Conservation (phyloP, 2,113 vertebrate species). For the Cervus canadensis region DNA sequence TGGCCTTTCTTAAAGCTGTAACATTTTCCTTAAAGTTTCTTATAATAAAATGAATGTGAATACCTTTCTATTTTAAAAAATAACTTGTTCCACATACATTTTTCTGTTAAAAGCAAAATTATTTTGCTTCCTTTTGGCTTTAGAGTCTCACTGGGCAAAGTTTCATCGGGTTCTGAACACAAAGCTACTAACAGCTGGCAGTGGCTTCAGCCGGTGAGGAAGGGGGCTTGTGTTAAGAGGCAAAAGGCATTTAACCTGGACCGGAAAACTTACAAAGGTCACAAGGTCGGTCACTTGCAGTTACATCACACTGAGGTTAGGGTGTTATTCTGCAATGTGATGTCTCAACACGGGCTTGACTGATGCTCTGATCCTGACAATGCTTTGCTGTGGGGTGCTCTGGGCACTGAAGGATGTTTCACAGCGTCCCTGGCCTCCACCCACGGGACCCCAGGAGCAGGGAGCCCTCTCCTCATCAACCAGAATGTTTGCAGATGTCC, state of each 20-base stretch:
- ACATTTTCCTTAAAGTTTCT: not conserved
- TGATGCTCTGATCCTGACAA: not conserved
- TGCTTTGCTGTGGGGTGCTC: not conserved
- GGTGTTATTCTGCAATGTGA: fast-evolving
- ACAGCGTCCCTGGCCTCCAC: not conserved
- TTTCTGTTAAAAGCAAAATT: not conserved
- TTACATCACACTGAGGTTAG: fast-evolving
- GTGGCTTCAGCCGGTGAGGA: not conserved
- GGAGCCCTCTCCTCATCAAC: not conserved
- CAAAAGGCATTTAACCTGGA: not conserved
- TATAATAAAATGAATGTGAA: not conserved
- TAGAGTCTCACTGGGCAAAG: not conserved
- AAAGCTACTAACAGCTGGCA: not conserved
- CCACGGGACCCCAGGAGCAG: not conserved
- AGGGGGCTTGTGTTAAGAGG: not conserved
- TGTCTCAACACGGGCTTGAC: not conserved
- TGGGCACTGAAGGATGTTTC: not conserved
- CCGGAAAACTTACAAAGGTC: fast-evolving
- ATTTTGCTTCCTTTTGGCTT: not conserved
- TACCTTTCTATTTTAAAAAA: not conserved
- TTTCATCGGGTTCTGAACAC: not conserved
- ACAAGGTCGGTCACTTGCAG: not conserved
- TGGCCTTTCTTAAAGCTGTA: not conserved
- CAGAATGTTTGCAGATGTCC: not conserved
- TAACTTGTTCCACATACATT: not conserved